Evolutionary conservation across 2,797 vertebrate species (phyloP).

Genomic region (Bradypus variegatus): DNA sequence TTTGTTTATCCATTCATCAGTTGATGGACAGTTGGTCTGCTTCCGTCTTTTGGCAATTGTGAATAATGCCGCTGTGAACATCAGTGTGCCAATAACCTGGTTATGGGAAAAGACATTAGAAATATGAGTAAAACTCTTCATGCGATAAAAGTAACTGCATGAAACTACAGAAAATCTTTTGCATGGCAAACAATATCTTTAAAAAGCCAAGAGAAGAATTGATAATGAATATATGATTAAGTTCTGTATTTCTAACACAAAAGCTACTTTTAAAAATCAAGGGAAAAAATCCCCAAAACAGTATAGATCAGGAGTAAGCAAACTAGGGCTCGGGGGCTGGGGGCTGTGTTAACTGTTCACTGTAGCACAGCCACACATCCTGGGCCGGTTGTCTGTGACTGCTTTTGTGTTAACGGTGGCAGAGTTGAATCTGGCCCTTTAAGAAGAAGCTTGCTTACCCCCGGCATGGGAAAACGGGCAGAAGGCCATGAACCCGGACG

Average conservation of each 20-base stretch:
- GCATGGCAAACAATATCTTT: not conserved
- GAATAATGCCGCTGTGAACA: too few relatives aligned
- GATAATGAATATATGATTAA: not conserved
- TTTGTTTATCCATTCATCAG: too few relatives aligned
- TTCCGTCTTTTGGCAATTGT: too few relatives aligned
- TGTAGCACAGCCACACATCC: not conserved
- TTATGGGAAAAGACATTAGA: not conserved
- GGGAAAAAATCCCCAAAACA: not conserved
- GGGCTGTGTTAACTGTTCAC: not conserved
- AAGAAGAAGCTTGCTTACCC: not conserved
- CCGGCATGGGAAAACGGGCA: not conserved
- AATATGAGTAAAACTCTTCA: not conserved
- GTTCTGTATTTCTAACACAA: not conserved
- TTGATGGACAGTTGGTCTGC: too few relatives aligned
- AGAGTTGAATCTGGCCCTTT: not conserved
- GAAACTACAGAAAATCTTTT: not conserved
- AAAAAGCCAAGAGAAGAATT: not conserved
- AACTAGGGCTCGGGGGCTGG: not conserved
- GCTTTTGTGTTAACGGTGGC: not conserved
- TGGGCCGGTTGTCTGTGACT: not conserved
- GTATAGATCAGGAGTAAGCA: not conserved
- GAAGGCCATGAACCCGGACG: too few relatives aligned
- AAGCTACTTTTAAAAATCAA: not conserved
- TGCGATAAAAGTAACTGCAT: not conserved
- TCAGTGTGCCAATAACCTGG: too few relatives aligned